Base-by-base conservation (phyloP, 2,113 vertebrate species). In the Nesogale talazaci region DNA sequence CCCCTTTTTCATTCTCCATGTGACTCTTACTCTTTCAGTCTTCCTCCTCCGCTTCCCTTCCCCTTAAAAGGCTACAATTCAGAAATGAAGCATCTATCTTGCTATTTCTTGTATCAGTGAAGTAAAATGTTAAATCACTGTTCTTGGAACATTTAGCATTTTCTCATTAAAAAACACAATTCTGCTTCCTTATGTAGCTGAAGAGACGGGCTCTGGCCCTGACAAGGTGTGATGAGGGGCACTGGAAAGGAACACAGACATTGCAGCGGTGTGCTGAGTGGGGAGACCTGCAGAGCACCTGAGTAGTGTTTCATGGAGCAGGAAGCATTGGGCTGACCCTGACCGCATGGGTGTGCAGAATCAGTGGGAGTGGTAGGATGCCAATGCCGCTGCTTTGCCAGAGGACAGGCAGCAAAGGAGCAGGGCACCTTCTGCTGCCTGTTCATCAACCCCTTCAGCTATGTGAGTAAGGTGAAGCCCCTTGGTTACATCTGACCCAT, bases 141-240 rank as follows among this genome's bases (percentile, higher is more conserved):
- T 61, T 84, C 70, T 74, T 52, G 12, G 67, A 88, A 56, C 34
- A 83, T 36, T 84, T 84, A 52, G n/a, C 20, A 89, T 46, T 40
- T 89, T 86, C 84, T 67, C 22, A 40, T 74, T 74, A n/a, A 85
- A 94, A 93, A n/a, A n/a, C n/a, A n/a, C n/a, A n/a, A n/a, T n/a
- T 81, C n/a, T 65, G 75, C 83, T 88, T 75, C 67, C 75, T 29
- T 57, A 20, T 22, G 31, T 61, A 86, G 46, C 14, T 52, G 46
- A 52, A 11, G 46, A 52, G 52, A 22, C 77, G 46, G 86, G 67
- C 65, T 80, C 57, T 52, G 40, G 23, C 69, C 42, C 76, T 63
- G 84, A 31, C 69, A 36, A 31, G 61, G 36, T 79, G 65, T 23
- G 27, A 15, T 85, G 27, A 65, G 16, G 56, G 38, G 77, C 34